Evolutionary conservation across 2,113 vertebrate genomes (phyloP), one percentile per base, ranked within the genome.

Genomic region (Ophthalmolycus amberensis): DNA sequence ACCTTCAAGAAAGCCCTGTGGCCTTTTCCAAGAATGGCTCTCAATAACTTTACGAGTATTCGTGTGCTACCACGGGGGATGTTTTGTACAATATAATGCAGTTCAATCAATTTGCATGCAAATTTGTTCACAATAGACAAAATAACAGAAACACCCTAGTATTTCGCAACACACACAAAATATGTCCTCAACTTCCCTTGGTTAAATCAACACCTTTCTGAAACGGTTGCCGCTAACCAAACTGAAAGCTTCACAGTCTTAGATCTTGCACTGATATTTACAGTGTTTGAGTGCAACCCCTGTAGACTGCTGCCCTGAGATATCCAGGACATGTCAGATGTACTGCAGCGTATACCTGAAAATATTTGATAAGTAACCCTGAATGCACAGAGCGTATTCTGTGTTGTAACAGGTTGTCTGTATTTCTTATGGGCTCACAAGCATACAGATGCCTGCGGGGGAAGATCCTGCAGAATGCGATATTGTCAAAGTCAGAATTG

Each of bases 351-450:
- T 59, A 38, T 29, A 37, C 37, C 44, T 32, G 52, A 64, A 70
- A 9, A 59, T 15, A 75, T 85, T 83, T 75, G 4, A 27, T 52
- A 64, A 80, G 67, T 66, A 54, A 63, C 56, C 32, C 38, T 27
- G 74, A 59, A 68, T 76, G 46, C 62, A 59, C 34, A 25, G 34
- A 52, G 25, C 38, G 25, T 27, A 32, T 40, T 82, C 70, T 67
- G 60, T 80, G 73, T 72, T 75, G 42, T 63, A 63, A 42, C 32
- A 40, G 37, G 83, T 88, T 88, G 84, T 79, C 73, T 63, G 67
- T 69, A 59, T 77, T 80, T 83, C 65, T 63, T 64, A 67, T 83
- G 82, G 42, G 56, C 64, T 80, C 60, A 50, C 70, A 50, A 65
- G 75, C 54, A 27, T 84, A 70, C 44, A 80, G 79, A 76, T 44